Evolutionary conservation across 2,797 vertebrate species (phyloP).

Genomic region (Podarcis siculus): DNA sequence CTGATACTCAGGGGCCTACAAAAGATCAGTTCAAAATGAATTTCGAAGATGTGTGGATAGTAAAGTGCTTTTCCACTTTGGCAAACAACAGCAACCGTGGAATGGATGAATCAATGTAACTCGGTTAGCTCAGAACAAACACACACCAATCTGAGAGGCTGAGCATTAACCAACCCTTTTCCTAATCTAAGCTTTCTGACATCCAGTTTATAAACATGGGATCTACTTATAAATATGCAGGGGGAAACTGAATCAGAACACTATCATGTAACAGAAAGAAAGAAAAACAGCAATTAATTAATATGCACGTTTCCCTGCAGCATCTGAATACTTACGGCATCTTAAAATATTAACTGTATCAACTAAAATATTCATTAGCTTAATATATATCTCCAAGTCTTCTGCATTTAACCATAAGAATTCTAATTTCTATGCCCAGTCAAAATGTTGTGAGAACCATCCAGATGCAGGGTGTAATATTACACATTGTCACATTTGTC

Average conservation of each 20-base stretch:
- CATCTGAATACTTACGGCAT: background rate
- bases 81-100: background rate
- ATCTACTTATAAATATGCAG: background rate
- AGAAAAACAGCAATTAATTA: background rate
- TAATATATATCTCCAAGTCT: background rate
- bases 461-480: background rate
- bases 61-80: background rate
- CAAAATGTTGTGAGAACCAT: constrained; percentile 18
- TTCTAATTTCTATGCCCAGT: background rate
- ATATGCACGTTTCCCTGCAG: background rate
- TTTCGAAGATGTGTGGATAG: background rate
- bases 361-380: constrained; percentile 25
- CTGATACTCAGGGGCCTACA: too few relatives aligned
- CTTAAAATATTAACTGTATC: background rate
- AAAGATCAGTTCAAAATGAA: background rate
- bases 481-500: constrained; percentile 6
- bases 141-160: background rate
- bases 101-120: background rate
- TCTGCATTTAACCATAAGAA: background rate
- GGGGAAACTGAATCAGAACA: background rate
- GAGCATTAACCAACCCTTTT: background rate
- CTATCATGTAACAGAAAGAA: background rate
- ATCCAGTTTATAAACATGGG: background rate
- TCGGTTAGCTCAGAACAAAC: background rate
- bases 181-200: background rate